phyloP scores from a whole-genome alignment of 2,113 vertebrate genomes.

The Brevimyrus niger region DNA sequence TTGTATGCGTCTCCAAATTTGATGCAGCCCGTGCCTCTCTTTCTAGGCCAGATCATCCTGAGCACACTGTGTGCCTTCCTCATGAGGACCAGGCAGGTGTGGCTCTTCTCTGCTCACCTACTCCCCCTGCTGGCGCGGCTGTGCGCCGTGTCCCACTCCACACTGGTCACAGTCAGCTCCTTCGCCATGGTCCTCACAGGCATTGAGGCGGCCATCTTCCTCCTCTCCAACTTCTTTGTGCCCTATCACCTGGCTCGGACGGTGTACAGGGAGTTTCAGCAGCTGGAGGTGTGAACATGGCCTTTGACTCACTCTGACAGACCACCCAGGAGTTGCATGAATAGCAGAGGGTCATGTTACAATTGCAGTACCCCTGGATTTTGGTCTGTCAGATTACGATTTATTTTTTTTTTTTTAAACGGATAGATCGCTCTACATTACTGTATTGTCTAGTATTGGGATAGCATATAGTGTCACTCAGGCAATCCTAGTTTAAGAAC shows the following conservation, averaged over 20 bases:
- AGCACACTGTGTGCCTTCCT: slow-evolving; percentile 68
- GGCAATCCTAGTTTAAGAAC: background rate
- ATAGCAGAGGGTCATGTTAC: background rate
- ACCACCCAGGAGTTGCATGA: background rate
- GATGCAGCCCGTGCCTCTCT: background rate
- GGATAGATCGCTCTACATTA: background rate
- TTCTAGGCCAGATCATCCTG: slow-evolving; percentile 68
- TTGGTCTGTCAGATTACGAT: background rate
- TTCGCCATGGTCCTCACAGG: slow-evolving; percentile 55
- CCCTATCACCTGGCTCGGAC: slow-evolving; percentile 57
- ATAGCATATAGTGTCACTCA: background rate
- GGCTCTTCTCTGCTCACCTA: slow-evolving; percentile 66
- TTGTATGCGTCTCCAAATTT: background rate
- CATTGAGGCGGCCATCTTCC: slow-evolving; percentile 47
- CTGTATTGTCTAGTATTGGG: background rate
- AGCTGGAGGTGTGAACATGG: slow-evolving; percentile 55
- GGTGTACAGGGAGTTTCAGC: slow-evolving; percentile 54
- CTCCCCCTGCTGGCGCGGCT: slow-evolving; percentile 67
- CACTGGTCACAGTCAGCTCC: slow-evolving; percentile 47
- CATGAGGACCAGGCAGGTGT: slow-evolving; percentile 65
- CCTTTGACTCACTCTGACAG: background rate
- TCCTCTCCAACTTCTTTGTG: slow-evolving; percentile 57
- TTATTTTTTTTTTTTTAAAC: background rate
- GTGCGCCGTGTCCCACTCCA: slow-evolving; percentile 42
- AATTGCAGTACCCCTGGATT: background rate